Evolutionary conservation across 2,888 invertebrate genomes (phyloP), one percentile per base, ranked within the genome.

Genomic region (Drosophila bunnanda): DNA sequence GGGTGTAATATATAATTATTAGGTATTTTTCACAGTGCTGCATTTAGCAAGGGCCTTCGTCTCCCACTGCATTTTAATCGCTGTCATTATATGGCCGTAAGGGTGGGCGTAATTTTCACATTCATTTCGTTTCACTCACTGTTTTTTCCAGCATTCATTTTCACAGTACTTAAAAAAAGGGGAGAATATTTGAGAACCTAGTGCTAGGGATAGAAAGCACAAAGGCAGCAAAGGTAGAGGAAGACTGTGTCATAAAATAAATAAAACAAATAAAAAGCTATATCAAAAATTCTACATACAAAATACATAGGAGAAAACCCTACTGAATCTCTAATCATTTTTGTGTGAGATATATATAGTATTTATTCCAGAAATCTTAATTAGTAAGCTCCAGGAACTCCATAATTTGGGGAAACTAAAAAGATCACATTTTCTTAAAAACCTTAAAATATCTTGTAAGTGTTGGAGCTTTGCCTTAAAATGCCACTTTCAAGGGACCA

Each of bases 21-120:
- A 25, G 17, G 8, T 4, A 7, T 61, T 64, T 64, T 25, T 62
- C 1, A 2, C 4, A 48, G 64, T 64, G 38, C 38, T 41, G 34
- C 28, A n/a, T 43, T 46, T 44, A 17, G 54, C 58, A 13, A 30
- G 52, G 5, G 55, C 22, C 61, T 41, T 25, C 25, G n/a, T 25
- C 20, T 50, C 32, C 36, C 57, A 39, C 28, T 67, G 65, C 88
- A 83, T 86, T 84, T 84, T 84, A 84, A 84, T 84, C 83, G 88
- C 67, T 81, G 79, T 84, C 88, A 84, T 84, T 84, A 84, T 84
- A 84, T 83, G 88, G 89, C 79, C 75, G 62, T 79, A 86, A 86
- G 75, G 80, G 78, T 78, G 80, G 82, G 78, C 80, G 77, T 78
- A 81, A 83, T 86, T 68, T 88, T 78, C 77, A 69, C 75, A 88